phyloP scores from a whole-genome alignment of 2,113 vertebrate species.

The Saccopteryx bilineata region DNA sequence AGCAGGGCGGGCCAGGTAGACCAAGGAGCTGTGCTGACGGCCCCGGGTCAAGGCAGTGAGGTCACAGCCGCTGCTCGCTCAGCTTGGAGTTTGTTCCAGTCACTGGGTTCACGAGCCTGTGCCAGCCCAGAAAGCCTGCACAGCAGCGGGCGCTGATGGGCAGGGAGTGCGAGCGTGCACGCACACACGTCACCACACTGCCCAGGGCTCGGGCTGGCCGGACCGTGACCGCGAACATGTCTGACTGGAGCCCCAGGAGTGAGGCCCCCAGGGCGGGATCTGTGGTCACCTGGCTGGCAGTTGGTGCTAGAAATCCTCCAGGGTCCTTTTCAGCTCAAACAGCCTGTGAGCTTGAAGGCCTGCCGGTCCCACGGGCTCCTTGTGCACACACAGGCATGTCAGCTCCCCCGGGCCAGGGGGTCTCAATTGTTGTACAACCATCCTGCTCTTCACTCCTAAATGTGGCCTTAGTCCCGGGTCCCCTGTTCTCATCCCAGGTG shows the following conservation, averaged over 20 bases:
- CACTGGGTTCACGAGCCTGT: conserved; percentile 40
- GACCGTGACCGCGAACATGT: rapidly evolving
- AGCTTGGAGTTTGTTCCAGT: conserved; percentile 74
- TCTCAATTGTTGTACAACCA: background rate
- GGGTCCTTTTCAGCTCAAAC: background rate
- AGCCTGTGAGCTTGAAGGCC: background rate
- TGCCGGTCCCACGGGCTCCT: background rate
- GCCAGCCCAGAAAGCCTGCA: conserved; percentile 40
- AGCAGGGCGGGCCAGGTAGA: background rate
- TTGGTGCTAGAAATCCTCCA: background rate
- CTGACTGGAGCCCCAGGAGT: background rate
- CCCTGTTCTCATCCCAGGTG: background rate
- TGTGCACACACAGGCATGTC: background rate
- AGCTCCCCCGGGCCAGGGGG: background rate
- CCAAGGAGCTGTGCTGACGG: background rate
- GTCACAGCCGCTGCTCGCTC: background rate
- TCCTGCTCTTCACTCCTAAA: background rate
- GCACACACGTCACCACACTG: background rate
- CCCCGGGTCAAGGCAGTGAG: background rate
- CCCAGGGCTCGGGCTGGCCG: background rate
- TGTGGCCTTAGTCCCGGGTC: background rate
- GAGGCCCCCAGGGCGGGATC: background rate
- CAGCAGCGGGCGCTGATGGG: background rate
- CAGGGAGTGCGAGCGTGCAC: background rate
- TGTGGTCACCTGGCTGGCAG: too few relatives aligned